Conservation (phyloP, 2,888 invertebrate species). For the Villa cingulata region DNA sequence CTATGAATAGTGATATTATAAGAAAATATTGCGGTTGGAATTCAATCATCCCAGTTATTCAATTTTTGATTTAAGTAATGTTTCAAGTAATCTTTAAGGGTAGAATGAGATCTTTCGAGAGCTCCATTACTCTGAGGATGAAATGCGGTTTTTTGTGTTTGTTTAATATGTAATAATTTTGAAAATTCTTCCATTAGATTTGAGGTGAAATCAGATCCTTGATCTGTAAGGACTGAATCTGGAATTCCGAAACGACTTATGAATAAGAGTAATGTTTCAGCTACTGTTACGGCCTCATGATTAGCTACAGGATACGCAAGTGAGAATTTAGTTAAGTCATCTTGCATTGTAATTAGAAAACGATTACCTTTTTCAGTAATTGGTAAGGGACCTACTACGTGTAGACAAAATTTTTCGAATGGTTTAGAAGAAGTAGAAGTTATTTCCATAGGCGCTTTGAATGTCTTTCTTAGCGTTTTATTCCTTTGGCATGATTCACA, state of each 20-base stretch:
- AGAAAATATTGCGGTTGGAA: slow-evolving; percentile 21
- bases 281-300: slow-evolving; percentile 23
- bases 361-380: slow-evolving; percentile 13
- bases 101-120: slow-evolving; percentile 22
- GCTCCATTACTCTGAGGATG: slow-evolving; percentile 25
- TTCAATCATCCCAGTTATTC: slow-evolving; percentile 23
- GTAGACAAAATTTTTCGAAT: slow-evolving; percentile 21
- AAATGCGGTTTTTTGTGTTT: slow-evolving; percentile 21
- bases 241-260: slow-evolving; percentile 26
- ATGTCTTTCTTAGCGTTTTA: slow-evolving; percentile 6
- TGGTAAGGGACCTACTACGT: slow-evolving; percentile 22
- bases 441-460: slow-evolving; percentile 21
- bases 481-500: slow-evolving; percentile 21
- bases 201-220: slow-evolving; percentile 27
- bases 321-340: slow-evolving; percentile 27
- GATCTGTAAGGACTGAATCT: slow-evolving; percentile 24
- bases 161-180: slow-evolving; percentile 23
- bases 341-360: slow-evolving; percentile 22
- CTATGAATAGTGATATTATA: slow-evolving; percentile 23
- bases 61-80: slow-evolving; percentile 21
- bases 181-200: slow-evolving; percentile 22
- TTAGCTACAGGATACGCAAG: slow-evolving; percentile 22
- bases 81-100: slow-evolving; percentile 19
- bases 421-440: slow-evolving; percentile 21
- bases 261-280: slow-evolving; percentile 16